A percentile compares a stretch with the other conserved stretches of the same genome.
phyloP scores from a whole-genome alignment of 2,888 invertebrate genomes.

The Amaurobius ferox region DNA sequence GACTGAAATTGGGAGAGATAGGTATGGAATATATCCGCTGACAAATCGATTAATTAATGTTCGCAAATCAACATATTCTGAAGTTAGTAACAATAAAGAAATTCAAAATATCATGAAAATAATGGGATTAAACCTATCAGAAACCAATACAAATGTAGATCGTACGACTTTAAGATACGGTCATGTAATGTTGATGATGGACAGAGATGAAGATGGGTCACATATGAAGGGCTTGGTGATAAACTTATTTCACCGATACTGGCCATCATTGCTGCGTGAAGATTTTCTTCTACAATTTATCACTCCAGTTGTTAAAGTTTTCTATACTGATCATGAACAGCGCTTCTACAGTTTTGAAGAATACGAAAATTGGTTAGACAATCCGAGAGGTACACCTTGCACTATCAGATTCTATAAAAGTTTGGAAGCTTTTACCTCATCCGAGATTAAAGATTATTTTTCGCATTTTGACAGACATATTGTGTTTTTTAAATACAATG shows the following conservation, averaged over 20 bases:
- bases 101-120: slow-evolving; percentile 97
- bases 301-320: slow-evolving; percentile 96
- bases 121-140: slow-evolving; percentile 92
- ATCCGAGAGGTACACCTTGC: too few relatives aligned
- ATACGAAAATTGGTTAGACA: too few relatives aligned
- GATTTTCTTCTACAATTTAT: slow-evolving; percentile 98
- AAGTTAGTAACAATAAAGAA: slow-evolving; percentile 96
- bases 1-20: slow-evolving; percentile 80
- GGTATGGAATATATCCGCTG: too few relatives aligned
- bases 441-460: slow-evolving; percentile 99
- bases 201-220: slow-evolving; percentile 98
- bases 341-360: too few relatives aligned
- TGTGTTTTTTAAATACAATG: slow-evolving; percentile 81
- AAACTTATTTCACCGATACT: slow-evolving; percentile 98
- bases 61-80: slow-evolving; percentile 96
- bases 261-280: slow-evolving; percentile 92
- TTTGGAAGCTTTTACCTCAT: slow-evolving; percentile 99
- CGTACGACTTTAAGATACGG: slow-evolving; percentile 95
- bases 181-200: slow-evolving; percentile 99
- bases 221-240: slow-evolving; percentile 98
- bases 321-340: too few relatives aligned
- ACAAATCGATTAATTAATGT: slow-evolving; percentile 97
- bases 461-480: slow-evolving; percentile 95
- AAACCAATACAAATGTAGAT: slow-evolving; percentile 96
- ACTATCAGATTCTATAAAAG: slow-evolving; percentile 99